phyloP scores from a whole-genome alignment of 37 sponge, comb jelly and placozoan species.

The Haliclona indistincta region DNA sequence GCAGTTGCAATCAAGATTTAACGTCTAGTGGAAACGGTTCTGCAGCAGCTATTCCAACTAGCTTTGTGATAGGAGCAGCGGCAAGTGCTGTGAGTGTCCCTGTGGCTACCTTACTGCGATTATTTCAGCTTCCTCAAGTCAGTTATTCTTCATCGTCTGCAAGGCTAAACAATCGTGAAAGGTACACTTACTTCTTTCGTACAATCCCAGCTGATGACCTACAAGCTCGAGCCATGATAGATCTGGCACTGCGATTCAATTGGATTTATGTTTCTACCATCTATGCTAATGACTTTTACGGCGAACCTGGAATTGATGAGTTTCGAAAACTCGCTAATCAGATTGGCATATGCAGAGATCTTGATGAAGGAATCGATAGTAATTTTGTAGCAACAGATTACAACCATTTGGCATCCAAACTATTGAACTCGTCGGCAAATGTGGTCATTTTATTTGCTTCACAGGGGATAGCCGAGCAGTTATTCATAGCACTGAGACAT shows the following conservation, averaged over 20 bases:
- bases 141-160: conserved; percentile 74
- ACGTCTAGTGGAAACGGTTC: neutral
- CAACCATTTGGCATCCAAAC: neutral
- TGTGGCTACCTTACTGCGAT: conserved; percentile 57
- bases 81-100: conserved; percentile 42
- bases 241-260: conserved; percentile 47
- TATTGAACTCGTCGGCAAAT: conserved; percentile 38
- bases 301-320: conserved; percentile 51
- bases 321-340: conserved; percentile 25
- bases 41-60: neutral
- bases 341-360: conserved; percentile 58
- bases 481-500: conserved; percentile 6
- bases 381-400: conserved; percentile 8
- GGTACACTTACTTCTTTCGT: conserved; percentile 68
- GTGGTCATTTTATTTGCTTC: conserved; percentile 62
- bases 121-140: conserved; percentile 65
- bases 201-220: conserved; percentile 67
- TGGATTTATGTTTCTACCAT: conserved; percentile 73
- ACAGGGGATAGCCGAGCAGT: conserved; percentile 14
- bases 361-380: conserved; percentile 27
- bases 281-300: conserved; percentile 58
- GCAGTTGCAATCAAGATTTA: conserved; percentile 8
- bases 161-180: conserved; percentile 44
- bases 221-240: conserved; percentile 86
- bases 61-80: conserved; percentile 73